These are phyloP conservation scores for Bothrops jararaca DNA, from an alignment of 2,113 vertebrate species.

Conservation along the genomic window DNA sequence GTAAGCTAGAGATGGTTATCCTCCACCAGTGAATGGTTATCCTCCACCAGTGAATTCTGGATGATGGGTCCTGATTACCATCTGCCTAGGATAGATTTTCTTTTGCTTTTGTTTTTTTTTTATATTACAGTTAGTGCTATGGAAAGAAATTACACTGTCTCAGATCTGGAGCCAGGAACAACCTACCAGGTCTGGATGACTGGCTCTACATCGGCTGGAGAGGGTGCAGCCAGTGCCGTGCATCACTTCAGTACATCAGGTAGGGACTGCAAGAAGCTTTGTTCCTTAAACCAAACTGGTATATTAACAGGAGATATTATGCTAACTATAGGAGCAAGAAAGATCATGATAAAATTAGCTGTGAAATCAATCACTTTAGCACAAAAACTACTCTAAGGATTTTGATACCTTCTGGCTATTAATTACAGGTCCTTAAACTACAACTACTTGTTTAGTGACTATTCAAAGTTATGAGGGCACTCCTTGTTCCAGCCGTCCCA, in stretches of 20 bases:
- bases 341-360: background rate
- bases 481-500: background rate
- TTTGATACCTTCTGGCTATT: background rate
- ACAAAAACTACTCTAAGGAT: background rate
- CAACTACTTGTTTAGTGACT: background rate
- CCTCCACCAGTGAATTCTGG: background rate
- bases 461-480: background rate
- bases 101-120: background rate
- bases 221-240: constrained; percentile 43
- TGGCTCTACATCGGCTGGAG: constrained; percentile 49
- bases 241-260: constrained; percentile 53
- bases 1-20: too few relatives aligned
- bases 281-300: background rate
- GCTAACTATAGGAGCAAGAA: background rate
- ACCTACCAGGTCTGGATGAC: constrained; percentile 54
- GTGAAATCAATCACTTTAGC: background rate
- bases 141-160: constrained; percentile 3
- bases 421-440: background rate
- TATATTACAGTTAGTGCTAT: background rate
- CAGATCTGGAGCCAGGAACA: constrained; percentile 32
- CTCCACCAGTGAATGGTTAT: background rate
- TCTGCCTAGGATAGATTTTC: too few relatives aligned
- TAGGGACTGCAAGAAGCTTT: background rate
- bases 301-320: background rate
- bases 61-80: background rate